Base-by-base conservation (phyloP, 2,113 vertebrate genomes). In the Vulpes lagopus region DNA sequence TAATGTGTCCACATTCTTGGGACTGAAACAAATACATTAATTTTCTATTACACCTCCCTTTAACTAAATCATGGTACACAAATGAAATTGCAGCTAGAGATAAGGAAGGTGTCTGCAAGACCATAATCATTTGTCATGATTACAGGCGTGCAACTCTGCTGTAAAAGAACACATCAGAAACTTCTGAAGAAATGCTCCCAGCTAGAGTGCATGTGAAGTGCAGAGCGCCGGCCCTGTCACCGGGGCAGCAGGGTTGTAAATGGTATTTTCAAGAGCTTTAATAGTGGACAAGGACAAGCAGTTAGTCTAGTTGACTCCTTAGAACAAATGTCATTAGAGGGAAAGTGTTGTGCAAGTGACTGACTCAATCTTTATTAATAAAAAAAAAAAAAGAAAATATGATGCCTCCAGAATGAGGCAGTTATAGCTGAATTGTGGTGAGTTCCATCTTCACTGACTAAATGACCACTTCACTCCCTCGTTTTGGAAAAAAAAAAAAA, bases 191-290 rank as follows among this genome's bases (percentile, higher is more conserved):
- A 97, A 86, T 65, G 27, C n/a, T 78, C 62, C 92, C 38, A 65
- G 19, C 94, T 92, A 51, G 53, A 87, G 89, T 71, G 87, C 84
- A 97, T 94, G 97, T 92, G 90, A 96, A 97, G 86, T 96, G 60
- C 74, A 49, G 60, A 87, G 95, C 96, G 38, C 95, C 91, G 25
- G 95, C 71, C 11, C 83, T 97, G 53, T 96, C 67, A 16, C 71
- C 27, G 32, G 49, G 76, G 71, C 80, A 27, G 81, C 35, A 9
- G 17, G 38, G 38, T 91, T 95, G 78, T 95, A 96, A 98, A 97
- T 95, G 87, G 35, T 53, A 12, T 94, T 98, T 98, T 97, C 83
- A 85, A 97, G 96, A 92, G 86, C 74, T 89, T 94, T 95, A 88
- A 83, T 67, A 94, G 80, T 60, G 64, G 60, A 55, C 92, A 92